Evolutionary conservation across 2,113 vertebrate genomes (phyloP).

Genomic region (Rana temporaria): DNA sequence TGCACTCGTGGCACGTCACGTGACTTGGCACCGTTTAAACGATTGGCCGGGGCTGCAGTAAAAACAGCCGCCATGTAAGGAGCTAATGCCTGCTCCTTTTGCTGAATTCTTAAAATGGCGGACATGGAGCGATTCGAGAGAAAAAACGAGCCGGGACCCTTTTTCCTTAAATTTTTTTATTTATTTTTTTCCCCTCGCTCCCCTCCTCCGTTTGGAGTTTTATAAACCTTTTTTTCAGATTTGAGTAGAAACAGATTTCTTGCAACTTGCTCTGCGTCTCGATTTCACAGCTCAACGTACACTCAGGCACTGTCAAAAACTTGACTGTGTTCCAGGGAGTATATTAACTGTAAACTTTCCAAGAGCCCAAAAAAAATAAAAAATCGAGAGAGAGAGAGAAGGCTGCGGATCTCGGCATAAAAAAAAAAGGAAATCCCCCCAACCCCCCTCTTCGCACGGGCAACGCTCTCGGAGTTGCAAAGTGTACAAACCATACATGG

Average conservation of each 20-base stretch:
- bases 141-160: constrained; percentile 66
- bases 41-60: constrained; percentile 82
- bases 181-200: constrained; percentile 33
- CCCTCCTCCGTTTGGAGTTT: constrained; percentile 65
- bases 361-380: constrained; percentile 75
- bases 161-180: constrained; percentile 22
- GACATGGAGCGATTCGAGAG: constrained; percentile 69
- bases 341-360: constrained; percentile 88
- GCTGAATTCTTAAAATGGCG: constrained; percentile 88
- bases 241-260: constrained; percentile 91
- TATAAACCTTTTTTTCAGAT: constrained; percentile 76
- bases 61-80: constrained; percentile 90
- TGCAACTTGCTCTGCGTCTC: constrained; percentile 78
- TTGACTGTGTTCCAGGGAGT: constrained; percentile 89
- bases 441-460: constrained; percentile 41
- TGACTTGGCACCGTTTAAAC: constrained; percentile 75
- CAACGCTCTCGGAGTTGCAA: not conserved
- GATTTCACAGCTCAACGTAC: constrained; percentile 80
- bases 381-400: constrained; percentile 40
- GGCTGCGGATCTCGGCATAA: constrained; percentile 56
- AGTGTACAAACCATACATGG: constrained; percentile 12
- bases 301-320: constrained; percentile 82
- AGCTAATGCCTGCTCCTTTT: constrained; percentile 79
- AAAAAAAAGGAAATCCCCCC: constrained; percentile 62
- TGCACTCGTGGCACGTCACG: constrained; percentile 88